Percentiles rank a stretch among this genome's conserved stretches.
Conservation (phyloP, 1,140 invertebrate genomes). For the Drosophila pruinosa region DNA sequence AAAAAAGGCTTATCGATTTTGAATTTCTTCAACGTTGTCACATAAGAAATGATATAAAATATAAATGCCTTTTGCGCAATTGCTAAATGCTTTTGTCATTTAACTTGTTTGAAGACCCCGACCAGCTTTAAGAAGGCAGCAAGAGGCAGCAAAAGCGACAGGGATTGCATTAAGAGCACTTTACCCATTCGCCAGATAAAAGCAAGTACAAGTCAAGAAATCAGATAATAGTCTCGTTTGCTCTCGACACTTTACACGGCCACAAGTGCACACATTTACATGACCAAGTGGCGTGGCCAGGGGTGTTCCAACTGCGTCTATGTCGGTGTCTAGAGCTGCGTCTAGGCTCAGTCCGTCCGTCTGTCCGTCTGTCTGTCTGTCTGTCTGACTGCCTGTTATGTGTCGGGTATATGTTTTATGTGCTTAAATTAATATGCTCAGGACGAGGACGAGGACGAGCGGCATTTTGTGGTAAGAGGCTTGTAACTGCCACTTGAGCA, state of each 20-base stretch:
- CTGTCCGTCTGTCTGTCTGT: slow-evolving; percentile 16
- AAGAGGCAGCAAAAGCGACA: neutral
- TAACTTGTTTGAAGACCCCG: too few relatives aligned
- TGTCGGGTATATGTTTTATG: slow-evolving; percentile 64
- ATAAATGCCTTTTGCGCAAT: too few relatives aligned
- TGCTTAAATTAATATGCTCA: slow-evolving; percentile 73
- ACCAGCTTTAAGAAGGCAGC: too few relatives aligned
- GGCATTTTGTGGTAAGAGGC: slow-evolving; percentile 47
- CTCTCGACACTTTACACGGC: slow-evolving; percentile 33
- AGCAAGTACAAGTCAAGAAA: slow-evolving; percentile 66
- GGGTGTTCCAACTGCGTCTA: neutral
- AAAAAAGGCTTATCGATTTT: too few relatives aligned
- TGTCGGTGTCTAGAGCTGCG: neutral
- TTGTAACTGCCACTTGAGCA: slow-evolving; percentile 66
- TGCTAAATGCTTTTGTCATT: neutral
- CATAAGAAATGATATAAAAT: too few relatives aligned
- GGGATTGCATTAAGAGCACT: slow-evolving; percentile 28
- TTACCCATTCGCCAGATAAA: slow-evolving; percentile 34
- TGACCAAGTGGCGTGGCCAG: slow-evolving; percentile 55
- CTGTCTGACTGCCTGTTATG: slow-evolving; percentile 15
- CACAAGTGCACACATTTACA: slow-evolving; percentile 73
- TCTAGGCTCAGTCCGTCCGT: neutral
- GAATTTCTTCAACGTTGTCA: too few relatives aligned
- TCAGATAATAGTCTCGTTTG: slow-evolving; percentile 62
- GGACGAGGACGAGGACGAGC: neutral